phyloP scores from a whole-genome alignment of 2,888 invertebrate genomes.

The Drosophila algonquin region DNA sequence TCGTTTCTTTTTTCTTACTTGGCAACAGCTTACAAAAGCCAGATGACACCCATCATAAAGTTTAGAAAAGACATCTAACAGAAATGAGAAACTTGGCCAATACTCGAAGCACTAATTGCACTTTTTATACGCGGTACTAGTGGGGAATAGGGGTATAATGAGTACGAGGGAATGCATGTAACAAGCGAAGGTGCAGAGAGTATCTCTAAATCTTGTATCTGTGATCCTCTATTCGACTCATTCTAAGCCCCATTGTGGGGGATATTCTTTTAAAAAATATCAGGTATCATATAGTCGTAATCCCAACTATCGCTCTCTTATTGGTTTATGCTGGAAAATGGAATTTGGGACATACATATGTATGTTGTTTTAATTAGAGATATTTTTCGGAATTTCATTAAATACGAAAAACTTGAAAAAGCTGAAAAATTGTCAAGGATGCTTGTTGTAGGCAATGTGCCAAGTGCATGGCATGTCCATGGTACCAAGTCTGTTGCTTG shows the following conservation, averaged over 20 bases:
- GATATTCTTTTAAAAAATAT: background rate
- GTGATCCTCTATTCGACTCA: no score
- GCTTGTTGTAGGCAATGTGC: slow-evolving; percentile 62
- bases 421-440: slow-evolving; percentile 28
- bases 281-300: background rate
- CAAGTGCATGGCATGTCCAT: slow-evolving; percentile 51
- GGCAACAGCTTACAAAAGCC: slow-evolving; percentile 37
- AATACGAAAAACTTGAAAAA: slow-evolving; percentile 13
- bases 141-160: background rate
- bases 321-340: background rate
- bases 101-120: slow-evolving; percentile 36
- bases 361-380: slow-evolving; percentile 73
- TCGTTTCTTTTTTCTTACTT: slow-evolving; percentile 30
- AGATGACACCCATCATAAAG: slow-evolving; percentile 63
- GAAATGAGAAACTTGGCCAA: slow-evolving; percentile 31
- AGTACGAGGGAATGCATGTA: background rate
- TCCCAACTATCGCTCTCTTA: background rate
- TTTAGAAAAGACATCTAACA: slow-evolving; percentile 33
- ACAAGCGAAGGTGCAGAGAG: background rate
- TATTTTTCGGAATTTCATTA: slow-evolving; percentile 65
- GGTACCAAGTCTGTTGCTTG: slow-evolving; percentile 30
- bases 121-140: slow-evolving; percentile 13
- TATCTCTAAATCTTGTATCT: no score
- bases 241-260: background rate
- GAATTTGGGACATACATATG: slow-evolving; percentile 39